Evolutionary conservation across 2,797 vertebrate genomes (phyloP).

Genomic region (Sciurus vulgaris): DNA sequence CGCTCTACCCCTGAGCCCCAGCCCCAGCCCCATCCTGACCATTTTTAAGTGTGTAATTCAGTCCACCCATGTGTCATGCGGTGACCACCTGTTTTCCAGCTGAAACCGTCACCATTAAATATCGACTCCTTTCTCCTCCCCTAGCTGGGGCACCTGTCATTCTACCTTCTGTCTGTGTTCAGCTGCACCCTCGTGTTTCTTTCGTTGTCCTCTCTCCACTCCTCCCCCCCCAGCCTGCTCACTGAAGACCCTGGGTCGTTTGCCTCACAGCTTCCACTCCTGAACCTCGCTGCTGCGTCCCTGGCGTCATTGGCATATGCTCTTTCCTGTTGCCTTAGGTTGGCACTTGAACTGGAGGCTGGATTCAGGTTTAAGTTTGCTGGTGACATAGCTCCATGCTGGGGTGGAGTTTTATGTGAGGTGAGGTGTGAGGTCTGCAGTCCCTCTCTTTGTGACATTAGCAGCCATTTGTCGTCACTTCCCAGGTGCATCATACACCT

Average conservation of each 20-base stretch:
- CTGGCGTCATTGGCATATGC: fast-evolving
- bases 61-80: fast-evolving
- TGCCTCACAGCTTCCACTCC: not conserved
- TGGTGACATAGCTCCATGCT: not conserved
- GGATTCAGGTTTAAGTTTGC: not conserved
- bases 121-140: fast-evolving
- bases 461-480: not conserved
- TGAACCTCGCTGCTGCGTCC: not conserved
- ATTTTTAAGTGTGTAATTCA: too few relatives aligned
- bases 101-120: not conserved
- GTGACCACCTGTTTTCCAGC: not conserved
- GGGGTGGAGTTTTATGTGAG: not conserved
- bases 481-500: fast-evolving
- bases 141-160: not conserved
- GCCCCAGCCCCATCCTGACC: too few relatives aligned
- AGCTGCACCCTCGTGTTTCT: not conserved
- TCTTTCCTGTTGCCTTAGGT: not conserved
- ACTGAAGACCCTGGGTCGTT: not conserved
- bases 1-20: too few relatives aligned
- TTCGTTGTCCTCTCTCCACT: not conserved
- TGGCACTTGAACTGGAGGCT: not conserved
- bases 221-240: not conserved
- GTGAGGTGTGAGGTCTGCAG: not conserved
- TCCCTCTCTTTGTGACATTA: not conserved
- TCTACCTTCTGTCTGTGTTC: not conserved